Evolutionary conservation across 2,113 vertebrate genomes (phyloP), one percentile per base, ranked within the genome.

Genomic region (Catagonus wagneri): DNA sequence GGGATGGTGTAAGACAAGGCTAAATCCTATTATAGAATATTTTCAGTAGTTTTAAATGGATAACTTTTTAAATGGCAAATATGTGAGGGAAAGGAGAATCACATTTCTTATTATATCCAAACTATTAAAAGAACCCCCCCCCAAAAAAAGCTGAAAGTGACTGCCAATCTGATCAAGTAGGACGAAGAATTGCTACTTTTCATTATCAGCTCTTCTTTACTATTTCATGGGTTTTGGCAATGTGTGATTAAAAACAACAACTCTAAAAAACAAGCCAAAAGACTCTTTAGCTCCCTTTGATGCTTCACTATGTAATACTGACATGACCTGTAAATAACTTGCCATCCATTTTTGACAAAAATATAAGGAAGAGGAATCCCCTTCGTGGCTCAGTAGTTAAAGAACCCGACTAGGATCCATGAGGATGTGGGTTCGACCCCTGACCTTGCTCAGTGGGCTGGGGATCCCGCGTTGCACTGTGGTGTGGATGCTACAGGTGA

Each of bases 1-100:
- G 9, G 23, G 19, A 71, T 9, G 34, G 19, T n/a, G 5, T 52
- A 88, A 90, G 29, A 79, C n/a, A 74, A 84, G 68, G 25, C 58
- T 65, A 93, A 90, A 66, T 25, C 7, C 39, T 94, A 63, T 13
- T 78, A 44, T 0, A 93, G 36, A 36, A 66, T 6, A 7, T n/a
- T 54, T 76, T 95, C 50, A 25, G n/a, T 29, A n/a, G 17, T 72
- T 86, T 92, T 74, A 96, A 87, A 56, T n/a, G 19, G 17, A 36
- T 34, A 76, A 56, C 19, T 90, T 32, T 50, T 14, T 50, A 81
- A 89, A 86, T 44, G 12, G 60, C n/a, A 85, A 72, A 74, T 94
- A 7, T 56, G 11, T 11, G 25, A 32, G 3, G 72, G 14, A 34
- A 44, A 9, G 3, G 22, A 34, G n/a, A 36, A n/a, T 15, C 63